Base-by-base conservation (phyloP, 1,140 invertebrate species). In the Aphidius gifuensis region DNA sequence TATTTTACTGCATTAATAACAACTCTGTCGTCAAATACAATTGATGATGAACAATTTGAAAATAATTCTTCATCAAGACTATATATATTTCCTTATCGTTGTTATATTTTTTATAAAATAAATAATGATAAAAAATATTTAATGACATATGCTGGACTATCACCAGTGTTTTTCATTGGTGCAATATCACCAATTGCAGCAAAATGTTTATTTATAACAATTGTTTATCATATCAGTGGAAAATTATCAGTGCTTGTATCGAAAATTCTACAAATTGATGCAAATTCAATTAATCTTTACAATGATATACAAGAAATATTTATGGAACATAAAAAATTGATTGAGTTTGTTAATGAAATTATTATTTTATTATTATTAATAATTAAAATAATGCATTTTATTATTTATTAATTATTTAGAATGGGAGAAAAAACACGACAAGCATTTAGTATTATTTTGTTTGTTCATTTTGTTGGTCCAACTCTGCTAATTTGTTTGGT, bases 191-290 rank as follows among this genome's bases (percentile, higher is more conserved):
- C 43, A 44, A 11, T 44, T 44, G 43, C 43, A 3, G 9, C 43
- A 3, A 7, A 44, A 8, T 44, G 7, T 44, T 11, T 32, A 32
- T 32, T 32, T 32, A 32, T 32, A 32, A 32, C 69, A 11, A 64
- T 77, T 11, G 71, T 74, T 0, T 76, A 71, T 65, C 77, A 79
- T 42, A 56, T 73, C 49, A 76, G 73, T 54, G 74, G 77, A 4
- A 72, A 74, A 62, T 68, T 77, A 66, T 69, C 75, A 6, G 67
- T 74, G 3, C 67, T 79, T 4, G 66, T 72, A 23, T 5, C 63
- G n/a, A 69, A 74, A 43, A 74, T 78, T 47, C 61, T 60, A 0
- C 62, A 68, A 6, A 63, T 79, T 9, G 64, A 67, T 3, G 56
- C 61, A 3, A 58, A 68, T 40, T 43, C 58, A 0, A 7, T 21